phyloP scores from a whole-genome alignment of 2,797 vertebrate species.

The Lerista edwardsae region DNA sequence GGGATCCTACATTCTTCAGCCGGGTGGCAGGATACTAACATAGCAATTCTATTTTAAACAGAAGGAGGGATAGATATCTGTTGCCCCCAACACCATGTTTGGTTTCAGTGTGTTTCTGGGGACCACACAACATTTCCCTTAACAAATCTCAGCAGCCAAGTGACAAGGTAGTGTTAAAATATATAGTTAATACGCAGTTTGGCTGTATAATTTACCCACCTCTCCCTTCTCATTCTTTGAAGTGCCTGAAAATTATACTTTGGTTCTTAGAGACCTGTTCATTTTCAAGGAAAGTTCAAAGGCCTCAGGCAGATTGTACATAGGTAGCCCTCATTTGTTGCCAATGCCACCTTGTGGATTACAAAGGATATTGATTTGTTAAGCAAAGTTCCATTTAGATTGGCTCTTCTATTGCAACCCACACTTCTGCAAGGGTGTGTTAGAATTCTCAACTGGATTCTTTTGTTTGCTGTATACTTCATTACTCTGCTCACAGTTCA shows the following conservation, averaged over 20 bases:
- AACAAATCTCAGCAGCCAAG: neutral
- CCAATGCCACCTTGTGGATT: slow-evolving; percentile 75
- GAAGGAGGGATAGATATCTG: neutral
- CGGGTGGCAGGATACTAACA: slow-evolving; percentile 5
- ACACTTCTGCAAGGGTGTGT: slow-evolving; percentile 39
- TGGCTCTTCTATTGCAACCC: slow-evolving; percentile 53
- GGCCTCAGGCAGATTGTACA: neutral
- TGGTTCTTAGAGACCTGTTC: neutral
- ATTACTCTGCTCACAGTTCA: slow-evolving; percentile 74
- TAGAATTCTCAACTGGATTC: slow-evolving; percentile 60
- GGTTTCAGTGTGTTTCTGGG: neutral
- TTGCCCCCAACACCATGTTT: accelerated
- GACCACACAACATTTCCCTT: neutral
- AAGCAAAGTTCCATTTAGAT: slow-evolving; percentile 43
- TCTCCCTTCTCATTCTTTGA: neutral
- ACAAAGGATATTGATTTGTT: slow-evolving; percentile 58
- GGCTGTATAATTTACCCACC: neutral
- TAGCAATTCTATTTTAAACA: neutral
- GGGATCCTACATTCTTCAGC: slow-evolving; percentile 4
- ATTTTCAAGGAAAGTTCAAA: neutral
- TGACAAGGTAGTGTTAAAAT: neutral
- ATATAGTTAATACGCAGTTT: neutral
- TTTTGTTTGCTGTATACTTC: slow-evolving; percentile 70
- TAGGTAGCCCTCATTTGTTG: slow-evolving; percentile 37
- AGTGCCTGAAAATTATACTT: accelerated